These are phyloP conservation scores for Dryomyza anilis DNA, from an alignment of 2,888 invertebrate genomes.

Conservation along the genomic window DNA sequence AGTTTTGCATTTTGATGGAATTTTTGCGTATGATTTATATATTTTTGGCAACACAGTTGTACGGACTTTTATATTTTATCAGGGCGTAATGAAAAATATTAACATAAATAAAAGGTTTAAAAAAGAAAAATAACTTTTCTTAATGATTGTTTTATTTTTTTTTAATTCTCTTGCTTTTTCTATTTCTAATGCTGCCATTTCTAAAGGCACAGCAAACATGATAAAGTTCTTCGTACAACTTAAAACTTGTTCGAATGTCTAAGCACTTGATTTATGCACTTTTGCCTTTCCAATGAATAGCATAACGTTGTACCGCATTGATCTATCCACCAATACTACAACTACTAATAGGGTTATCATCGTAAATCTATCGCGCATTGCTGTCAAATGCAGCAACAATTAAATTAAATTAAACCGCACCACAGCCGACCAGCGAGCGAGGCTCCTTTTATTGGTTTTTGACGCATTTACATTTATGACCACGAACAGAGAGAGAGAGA, in stretches of 20 bases:
- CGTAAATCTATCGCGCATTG: constrained; percentile 22
- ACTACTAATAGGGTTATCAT: constrained; percentile 24
- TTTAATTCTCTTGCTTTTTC: too few species aligned
- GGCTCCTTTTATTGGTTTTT: constrained; percentile 6
- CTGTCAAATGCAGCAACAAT: constrained; percentile 23
- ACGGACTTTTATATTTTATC: too few species aligned
- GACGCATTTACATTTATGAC: constrained; percentile 14
- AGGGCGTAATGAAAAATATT: too few species aligned
- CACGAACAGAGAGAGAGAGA: neutral
- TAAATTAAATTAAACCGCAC: neutral
- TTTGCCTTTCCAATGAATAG: too few species aligned
- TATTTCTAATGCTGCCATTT: too few species aligned
- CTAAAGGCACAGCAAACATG: too few species aligned
- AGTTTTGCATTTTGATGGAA: constrained; percentile 61
- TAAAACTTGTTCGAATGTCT: neutral
- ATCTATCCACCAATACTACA: too few species aligned
- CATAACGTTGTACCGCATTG: too few species aligned
- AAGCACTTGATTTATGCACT: constrained; percentile 13
- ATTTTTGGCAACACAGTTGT: constrained; percentile 20
- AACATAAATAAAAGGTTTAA: too few species aligned
- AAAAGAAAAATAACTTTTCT: too few species aligned
- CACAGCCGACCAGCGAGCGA: constrained; percentile 6
- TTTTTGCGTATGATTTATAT: constrained; percentile 8
- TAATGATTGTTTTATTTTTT: too few species aligned
- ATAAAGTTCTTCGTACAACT: too few species aligned